Evolutionary conservation across 2,888 invertebrate genomes (phyloP).

Genomic region (Agrotis segetum): DNA sequence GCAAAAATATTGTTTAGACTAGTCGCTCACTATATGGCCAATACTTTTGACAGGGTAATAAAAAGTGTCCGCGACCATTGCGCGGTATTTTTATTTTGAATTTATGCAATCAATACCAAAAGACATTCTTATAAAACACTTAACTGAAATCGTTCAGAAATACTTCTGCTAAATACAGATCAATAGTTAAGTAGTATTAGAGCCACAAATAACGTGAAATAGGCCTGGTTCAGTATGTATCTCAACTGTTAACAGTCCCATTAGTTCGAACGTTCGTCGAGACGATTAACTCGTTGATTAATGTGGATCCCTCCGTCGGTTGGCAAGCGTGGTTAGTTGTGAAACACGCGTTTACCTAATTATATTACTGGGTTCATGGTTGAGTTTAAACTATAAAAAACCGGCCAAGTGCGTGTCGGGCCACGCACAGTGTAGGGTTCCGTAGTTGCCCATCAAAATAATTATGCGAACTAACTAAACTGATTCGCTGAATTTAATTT

Average conservation of each 20-base stretch:
- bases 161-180: background rate
- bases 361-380: slow-evolving; percentile 56
- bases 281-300: slow-evolving; percentile 56
- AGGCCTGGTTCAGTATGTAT: slow-evolving; percentile 33
- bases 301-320: slow-evolving; percentile 52
- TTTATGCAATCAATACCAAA: background rate
- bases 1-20: no score
- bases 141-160: background rate
- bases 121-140: background rate
- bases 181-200: slow-evolving; percentile 8
- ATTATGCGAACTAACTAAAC: no score
- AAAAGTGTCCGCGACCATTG: no score
- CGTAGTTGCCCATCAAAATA: no score
- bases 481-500: no score
- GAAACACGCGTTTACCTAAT: slow-evolving; percentile 60
- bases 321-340: slow-evolving; percentile 56
- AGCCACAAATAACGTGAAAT: slow-evolving; percentile 17
- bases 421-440: no score
- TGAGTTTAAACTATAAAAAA: slow-evolving; percentile 14
- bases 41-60: no score
- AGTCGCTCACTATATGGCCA: no score
- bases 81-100: background rate
- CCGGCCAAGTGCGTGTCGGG: no score
- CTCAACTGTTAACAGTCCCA: slow-evolving; percentile 57
- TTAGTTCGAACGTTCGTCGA: slow-evolving; percentile 55